phyloP scores from a whole-genome alignment of 2,113 vertebrate genomes.

The Ochotona princeps region DNA sequence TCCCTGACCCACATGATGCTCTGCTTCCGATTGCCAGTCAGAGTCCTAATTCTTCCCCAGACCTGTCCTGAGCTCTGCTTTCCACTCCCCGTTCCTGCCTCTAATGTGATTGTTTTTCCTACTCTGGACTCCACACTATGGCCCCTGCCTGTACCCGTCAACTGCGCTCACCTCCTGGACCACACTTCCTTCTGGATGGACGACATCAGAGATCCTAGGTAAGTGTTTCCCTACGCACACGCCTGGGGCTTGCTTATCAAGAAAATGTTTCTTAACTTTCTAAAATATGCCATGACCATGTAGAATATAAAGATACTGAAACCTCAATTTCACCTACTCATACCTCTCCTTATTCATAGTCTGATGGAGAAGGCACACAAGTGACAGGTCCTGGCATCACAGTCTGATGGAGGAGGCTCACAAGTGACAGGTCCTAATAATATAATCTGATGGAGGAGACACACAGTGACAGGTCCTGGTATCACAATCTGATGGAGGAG shows the following conservation, averaged over 20 bases:
- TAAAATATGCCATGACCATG: background rate
- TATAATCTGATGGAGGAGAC: background rate
- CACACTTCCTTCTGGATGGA: background rate
- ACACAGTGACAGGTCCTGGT: background rate
- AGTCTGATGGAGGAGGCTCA: background rate
- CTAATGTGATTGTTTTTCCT: background rate
- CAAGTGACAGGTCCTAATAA: background rate
- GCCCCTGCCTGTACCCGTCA: background rate
- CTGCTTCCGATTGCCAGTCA: background rate
- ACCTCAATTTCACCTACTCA: background rate
- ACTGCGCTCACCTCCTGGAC: background rate
- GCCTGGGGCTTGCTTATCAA: background rate
- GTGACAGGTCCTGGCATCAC: background rate
- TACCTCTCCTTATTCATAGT: no score
- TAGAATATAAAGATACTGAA: background rate
- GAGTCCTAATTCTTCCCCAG: no score
- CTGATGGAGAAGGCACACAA: no score
- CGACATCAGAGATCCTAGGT: slow-evolving; percentile 64
- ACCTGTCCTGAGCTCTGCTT: no score
- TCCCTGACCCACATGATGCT: background rate
- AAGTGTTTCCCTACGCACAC: background rate
- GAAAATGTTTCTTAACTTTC: background rate
- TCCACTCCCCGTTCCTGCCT: background rate
- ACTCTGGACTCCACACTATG: background rate
- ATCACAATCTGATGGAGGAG: background rate